Base-by-base conservation (phyloP, 2,888 invertebrate species). In the Ochropleura leucogaster region DNA sequence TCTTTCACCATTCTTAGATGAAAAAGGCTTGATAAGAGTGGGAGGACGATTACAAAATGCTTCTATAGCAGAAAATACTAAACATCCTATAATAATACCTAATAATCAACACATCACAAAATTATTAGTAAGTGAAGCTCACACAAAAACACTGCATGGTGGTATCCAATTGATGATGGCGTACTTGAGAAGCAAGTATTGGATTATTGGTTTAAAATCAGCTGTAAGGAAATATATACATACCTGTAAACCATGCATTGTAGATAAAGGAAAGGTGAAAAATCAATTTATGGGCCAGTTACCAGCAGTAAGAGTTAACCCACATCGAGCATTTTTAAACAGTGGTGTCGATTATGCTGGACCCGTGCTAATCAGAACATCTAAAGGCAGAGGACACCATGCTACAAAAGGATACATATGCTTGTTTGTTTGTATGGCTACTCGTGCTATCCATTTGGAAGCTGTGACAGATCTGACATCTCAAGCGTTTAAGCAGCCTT, bases 51-150 rank as follows among this genome's bases (percentile, higher is more conserved):
- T 84, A 49, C 51, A 79, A 66, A 70, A 78, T 9, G 62, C 83
- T 51, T 44, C 62, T 10, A 12, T 76, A 30, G 5, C 40, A 6
- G 51, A 65, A 0, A 49, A 49, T 0, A 74, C 16, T 0, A 82
- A 81, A 62, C 82, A 55, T 44, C 20, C 44, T 10, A 57, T 57
- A 44, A 44, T 67, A 55, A 55, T 44, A 46, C 55, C 67, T 0
- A 53, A 59, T 44, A 67, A 72, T 8, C 72, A 71, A n/a, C 70
- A 69, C 4, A 77, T 74, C 46, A 62, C 82, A 0, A 74, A 53
- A 3, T 68, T 87, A 2, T 72, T 88, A 10, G 64, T 87, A 9
- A 49, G 53, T 2, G 88, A 88, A 46, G 67, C 67, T 57, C 57
- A 68, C 16, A 6, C 30, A 18, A 55, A 10, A 55, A 68, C 46